Evolutionary conservation across 1,140 invertebrate species (phyloP).

Genomic region (Drosophila dunni): DNA sequence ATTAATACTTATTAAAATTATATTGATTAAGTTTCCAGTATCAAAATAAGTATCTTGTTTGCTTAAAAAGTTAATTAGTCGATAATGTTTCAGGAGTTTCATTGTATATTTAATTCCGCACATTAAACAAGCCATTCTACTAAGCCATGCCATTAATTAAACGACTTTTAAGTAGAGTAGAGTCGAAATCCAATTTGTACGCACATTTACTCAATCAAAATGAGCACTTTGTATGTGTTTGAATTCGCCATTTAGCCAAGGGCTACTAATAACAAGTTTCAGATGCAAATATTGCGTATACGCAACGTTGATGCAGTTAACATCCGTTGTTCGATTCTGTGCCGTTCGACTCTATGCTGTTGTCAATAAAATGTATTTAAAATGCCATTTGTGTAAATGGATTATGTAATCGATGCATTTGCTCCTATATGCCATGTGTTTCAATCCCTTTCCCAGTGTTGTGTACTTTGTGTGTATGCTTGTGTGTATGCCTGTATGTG

Average conservation of each 20-base stretch:
- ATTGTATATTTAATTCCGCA: background rate
- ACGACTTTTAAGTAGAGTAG: conserved; percentile 64
- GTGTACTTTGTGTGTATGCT: conserved; percentile 4
- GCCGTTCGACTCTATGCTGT: background rate
- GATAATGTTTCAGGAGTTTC: background rate
- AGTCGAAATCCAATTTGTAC: conserved; percentile 43
- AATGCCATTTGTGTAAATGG: conserved; percentile 82
- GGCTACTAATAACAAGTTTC: conserved; percentile 13
- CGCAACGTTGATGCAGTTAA: conserved; percentile 56
- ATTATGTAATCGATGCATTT: conserved; percentile 81
- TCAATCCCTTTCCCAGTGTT: background rate
- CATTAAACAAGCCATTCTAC: background rate
- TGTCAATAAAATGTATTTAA: conserved; percentile 83
- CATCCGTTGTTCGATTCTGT: conserved; percentile 21
- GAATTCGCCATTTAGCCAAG: conserved; percentile 39
- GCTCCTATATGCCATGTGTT: conserved; percentile 33
- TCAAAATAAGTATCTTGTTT: too few species aligned
- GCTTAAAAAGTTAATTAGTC: too few species aligned
- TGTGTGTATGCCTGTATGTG: conserved; percentile 18
- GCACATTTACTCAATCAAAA: conserved; percentile 31
- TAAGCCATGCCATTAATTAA: conserved; percentile 55
- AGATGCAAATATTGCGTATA: conserved; percentile 65
- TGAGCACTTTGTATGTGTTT: conserved; percentile 10
- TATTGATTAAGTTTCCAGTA: too few species aligned
- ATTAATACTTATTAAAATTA: too few species aligned